A percentile compares a stretch with the other conserved stretches of the same genome.
Conservation (phyloP, 2,113 vertebrate species). For the Malaclemys terrapin region DNA sequence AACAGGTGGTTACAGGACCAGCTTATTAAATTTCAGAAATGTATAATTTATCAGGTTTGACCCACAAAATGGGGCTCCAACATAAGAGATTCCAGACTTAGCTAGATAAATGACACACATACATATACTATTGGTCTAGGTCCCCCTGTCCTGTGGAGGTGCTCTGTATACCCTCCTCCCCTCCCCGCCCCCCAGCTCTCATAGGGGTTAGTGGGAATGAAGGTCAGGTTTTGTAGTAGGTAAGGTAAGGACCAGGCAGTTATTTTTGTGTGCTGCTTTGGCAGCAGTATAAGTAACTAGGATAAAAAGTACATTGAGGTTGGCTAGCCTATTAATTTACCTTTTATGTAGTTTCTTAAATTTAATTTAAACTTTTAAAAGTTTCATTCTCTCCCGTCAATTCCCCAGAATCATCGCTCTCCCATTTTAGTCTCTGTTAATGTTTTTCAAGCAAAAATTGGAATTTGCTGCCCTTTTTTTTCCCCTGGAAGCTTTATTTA, state of each 20-base stretch:
- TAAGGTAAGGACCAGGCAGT: rapidly evolving
- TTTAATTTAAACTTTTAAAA: background rate
- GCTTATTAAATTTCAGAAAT: background rate
- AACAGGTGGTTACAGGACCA: background rate
- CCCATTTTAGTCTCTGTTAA: background rate
- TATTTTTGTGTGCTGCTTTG: background rate
- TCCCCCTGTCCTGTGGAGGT: background rate
- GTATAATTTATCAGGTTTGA: background rate
- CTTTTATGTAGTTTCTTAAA: background rate
- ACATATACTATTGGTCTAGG: background rate
- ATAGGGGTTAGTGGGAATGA: background rate
- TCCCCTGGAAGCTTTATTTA: background rate
- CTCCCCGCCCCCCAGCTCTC: too few relatives aligned
- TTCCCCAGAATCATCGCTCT: background rate
- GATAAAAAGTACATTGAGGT: too few relatives aligned
- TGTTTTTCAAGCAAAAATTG: background rate
- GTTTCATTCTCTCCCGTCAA: background rate
- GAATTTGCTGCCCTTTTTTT: background rate
- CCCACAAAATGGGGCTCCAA: background rate
- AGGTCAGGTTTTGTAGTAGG: background rate
- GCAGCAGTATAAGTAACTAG: background rate
- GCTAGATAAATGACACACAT: background rate
- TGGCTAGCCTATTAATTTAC: too few relatives aligned
- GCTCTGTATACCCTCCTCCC: background rate
- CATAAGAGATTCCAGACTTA: background rate